These are phyloP conservation scores for Melanotaenia parkinsoni DNA, from an alignment of 2,797 vertebrate genomes.

Conservation along the genomic window DNA sequence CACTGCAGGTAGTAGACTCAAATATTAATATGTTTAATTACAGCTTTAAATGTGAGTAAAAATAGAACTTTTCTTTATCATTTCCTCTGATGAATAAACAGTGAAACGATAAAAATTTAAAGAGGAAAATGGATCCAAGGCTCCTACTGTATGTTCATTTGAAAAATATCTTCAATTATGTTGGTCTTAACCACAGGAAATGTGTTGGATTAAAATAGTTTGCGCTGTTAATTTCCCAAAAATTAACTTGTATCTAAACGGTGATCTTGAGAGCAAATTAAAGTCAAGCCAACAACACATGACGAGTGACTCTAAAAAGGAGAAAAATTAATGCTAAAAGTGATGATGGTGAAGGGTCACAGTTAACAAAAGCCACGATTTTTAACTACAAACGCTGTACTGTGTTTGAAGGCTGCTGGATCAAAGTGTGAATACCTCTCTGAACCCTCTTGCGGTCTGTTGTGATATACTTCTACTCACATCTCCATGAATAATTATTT, in stretches of 20 bases:
- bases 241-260: background rate
- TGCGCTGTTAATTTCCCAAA: conserved; percentile 6
- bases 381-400: conserved; percentile 11
- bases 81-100: background rate
- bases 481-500: conserved; percentile 67
- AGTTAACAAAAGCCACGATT: conserved; percentile 15
- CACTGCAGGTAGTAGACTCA: background rate
- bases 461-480: conserved; percentile 38
- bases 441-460: conserved; percentile 12
- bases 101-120: background rate
- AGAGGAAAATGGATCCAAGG: background rate
- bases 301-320: conserved; percentile 21
- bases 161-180: background rate
- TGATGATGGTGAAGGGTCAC: conserved; percentile 9
- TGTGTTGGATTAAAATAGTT: conserved; percentile 28
- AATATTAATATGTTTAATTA: background rate
- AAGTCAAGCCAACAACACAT: conserved; percentile 22
- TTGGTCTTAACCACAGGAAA: conserved; percentile 21
- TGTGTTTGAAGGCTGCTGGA: conserved; percentile 15
- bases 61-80: background rate
- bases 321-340: conserved; percentile 7
- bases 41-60: background rate
- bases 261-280: conserved; percentile 42
- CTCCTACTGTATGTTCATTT: background rate
- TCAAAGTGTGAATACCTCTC: conserved; percentile 26